Conservation (phyloP, 2,113 vertebrate species). For the Rhombomys opimus region DNA sequence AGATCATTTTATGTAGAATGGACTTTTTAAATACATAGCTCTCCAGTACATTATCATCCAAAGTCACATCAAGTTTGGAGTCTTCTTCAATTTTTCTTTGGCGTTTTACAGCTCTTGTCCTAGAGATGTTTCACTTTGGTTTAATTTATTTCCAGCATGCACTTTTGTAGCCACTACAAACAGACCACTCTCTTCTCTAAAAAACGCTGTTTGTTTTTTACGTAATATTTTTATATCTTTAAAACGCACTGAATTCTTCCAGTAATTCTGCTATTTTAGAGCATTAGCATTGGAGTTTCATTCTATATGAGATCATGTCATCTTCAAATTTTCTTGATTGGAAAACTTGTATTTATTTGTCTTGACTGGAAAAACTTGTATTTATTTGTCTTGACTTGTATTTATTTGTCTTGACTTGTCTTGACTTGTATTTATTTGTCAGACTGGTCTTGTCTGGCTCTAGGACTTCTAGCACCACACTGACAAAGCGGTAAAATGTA, state of each 20-base stretch:
- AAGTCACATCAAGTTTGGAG: background rate
- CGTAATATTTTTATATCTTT: background rate
- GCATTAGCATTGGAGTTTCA: background rate
- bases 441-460: background rate
- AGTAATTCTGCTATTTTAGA: background rate
- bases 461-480: background rate
- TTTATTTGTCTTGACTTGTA: background rate
- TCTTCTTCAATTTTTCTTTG: background rate
- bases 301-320: background rate
- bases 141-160: background rate
- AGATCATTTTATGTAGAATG: background rate
- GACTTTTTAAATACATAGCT: background rate
- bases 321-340: background rate
- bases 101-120: background rate
- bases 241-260: background rate
- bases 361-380: background rate
- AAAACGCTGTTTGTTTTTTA: background rate
- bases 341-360: background rate
- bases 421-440: background rate
- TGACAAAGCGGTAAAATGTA: background rate
- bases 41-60: background rate
- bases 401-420: no score
- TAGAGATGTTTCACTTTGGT: background rate
- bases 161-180: background rate
- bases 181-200: background rate